Evolutionary conservation across 2,888 invertebrate species (phyloP).

Genomic region (Hydriomena furcata): DNA sequence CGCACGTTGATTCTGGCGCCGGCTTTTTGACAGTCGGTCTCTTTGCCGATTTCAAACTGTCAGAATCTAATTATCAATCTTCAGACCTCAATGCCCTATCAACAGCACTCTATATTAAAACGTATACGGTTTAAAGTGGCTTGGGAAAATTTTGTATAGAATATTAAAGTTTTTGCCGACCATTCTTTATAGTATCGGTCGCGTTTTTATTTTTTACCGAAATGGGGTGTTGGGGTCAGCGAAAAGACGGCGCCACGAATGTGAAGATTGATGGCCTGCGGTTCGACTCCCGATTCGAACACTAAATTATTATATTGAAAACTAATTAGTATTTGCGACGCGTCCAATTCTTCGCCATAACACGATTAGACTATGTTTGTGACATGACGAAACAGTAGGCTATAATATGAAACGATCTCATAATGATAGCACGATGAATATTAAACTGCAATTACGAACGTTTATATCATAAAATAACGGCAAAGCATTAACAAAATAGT

Average conservation of each 20-base stretch:
- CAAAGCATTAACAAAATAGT: conserved; percentile 31
- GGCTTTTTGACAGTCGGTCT: conserved; percentile 77
- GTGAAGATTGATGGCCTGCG: conserved; percentile 70
- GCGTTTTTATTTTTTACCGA: conserved; percentile 55
- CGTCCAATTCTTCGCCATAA: conserved; percentile 9
- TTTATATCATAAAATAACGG: conserved; percentile 32
- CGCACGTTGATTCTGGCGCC: conserved; percentile 70
- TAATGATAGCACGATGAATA: conserved; percentile 7
- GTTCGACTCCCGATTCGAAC: conserved; percentile 54
- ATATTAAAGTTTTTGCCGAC: conserved; percentile 64
- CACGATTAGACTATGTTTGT: not conserved
- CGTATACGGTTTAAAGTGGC: conserved; percentile 39
- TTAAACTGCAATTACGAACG: conserved; percentile 10
- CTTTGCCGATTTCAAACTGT: conserved; percentile 77
- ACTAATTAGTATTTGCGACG: conserved; percentile 52
- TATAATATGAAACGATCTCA: not conserved
- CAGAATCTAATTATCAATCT: conserved; percentile 79
- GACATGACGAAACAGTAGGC: not conserved
- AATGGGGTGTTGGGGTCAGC: conserved; percentile 72
- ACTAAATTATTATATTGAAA: conserved; percentile 53
- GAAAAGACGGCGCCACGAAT: conserved; percentile 68
- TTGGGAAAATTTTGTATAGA: conserved; percentile 34
- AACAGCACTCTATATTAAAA: conserved; percentile 34
- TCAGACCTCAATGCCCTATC: conserved; percentile 37
- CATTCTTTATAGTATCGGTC: conserved; percentile 73